Evolutionary conservation across 2,797 vertebrate genomes (phyloP), one percentile per base, ranked within the genome.

Genomic region (Dermochelys coriacea): DNA sequence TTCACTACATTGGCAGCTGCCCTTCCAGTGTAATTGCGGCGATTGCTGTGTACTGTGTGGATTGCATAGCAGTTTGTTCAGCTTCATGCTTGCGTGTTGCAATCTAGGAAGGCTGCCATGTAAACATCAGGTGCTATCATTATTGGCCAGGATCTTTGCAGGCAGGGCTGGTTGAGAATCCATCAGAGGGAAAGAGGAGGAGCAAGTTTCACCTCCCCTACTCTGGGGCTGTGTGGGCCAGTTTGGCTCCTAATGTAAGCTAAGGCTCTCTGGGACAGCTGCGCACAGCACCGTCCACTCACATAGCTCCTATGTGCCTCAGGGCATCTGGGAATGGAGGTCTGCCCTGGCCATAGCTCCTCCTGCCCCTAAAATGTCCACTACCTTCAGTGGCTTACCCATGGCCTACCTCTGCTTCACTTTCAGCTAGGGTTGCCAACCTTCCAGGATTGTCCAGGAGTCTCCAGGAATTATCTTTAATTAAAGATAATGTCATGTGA

Each of bases 101-200:
- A 74, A 41, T 45, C 41, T 45, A 74, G 37, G 31, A 50, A 34
- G 49, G 29, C 49, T 51, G 31, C 25, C 16, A n/a, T 51, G 47
- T 50, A n/a, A 51, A 79, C 9, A 2, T 79, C 9, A 82, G 68
- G 52, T 0, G 0, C 34, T 61, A 19, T 37, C 0, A 0, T 78
- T 18, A 23, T 1, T 4, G 37, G 6, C 12, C 80, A 51, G 49
- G 15, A 37, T 57, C 1, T 1, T n/a, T 47, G 41, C 18, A 47
- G 61, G 54, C 16, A 0, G 1, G 4, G 47, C 37, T 0, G 1
- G 54, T 52, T 0, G 1, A 75, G 19, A 78, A 8, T 80, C 51
- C 0, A 0, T 49, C 41, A 12, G 52, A n/a, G 21, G 52, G n/a
- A 89, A 45, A 51, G 16, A 37, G 84, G 14, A 37, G 57, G 21